Evolutionary conservation across 92 coral and sea anemone species (phyloP).

Genomic region (Pocillopora meandrina): DNA sequence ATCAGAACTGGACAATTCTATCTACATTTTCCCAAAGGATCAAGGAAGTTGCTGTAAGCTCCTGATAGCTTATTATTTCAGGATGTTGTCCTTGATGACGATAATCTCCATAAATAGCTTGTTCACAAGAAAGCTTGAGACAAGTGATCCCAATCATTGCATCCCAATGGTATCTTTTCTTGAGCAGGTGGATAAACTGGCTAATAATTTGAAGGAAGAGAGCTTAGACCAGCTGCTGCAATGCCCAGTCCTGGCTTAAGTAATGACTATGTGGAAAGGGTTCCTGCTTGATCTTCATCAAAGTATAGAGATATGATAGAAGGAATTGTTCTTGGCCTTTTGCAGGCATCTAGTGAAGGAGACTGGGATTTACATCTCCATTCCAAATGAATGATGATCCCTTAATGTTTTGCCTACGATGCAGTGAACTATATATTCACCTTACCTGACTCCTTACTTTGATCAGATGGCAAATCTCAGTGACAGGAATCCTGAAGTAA

Average conservation of each 20-base stretch:
- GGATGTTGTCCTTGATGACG: conserved; percentile 30
- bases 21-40: conserved; percentile 32
- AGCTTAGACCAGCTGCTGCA: conserved; percentile 10
- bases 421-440: conserved; percentile 36
- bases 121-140: conserved; percentile 36
- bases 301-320: conserved; percentile 34
- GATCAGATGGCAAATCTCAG: conserved; percentile 55
- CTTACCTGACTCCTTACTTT: conserved; percentile 48
- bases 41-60: conserved; percentile 27
- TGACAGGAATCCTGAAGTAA: conserved; percentile 43
- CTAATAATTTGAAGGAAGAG: conserved; percentile 35
- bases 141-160: conserved; percentile 13
- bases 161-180: conserved; percentile 16
- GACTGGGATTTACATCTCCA: conserved; percentile 63
- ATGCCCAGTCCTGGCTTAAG: not conserved
- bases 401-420: conserved; percentile 60
- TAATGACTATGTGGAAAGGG: conserved; percentile 19
- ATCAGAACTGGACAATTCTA: conserved; percentile 32
- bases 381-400: conserved; percentile 48
- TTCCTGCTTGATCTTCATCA: conserved; percentile 39
- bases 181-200: conserved; percentile 24
- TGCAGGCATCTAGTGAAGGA: conserved; percentile 54
- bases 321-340: conserved; percentile 35
- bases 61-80: conserved; percentile 37
- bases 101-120: conserved; percentile 27